Evolutionary conservation across 2,797 vertebrate genomes (phyloP).

Genomic region (Amphiprion clarkii): DNA sequence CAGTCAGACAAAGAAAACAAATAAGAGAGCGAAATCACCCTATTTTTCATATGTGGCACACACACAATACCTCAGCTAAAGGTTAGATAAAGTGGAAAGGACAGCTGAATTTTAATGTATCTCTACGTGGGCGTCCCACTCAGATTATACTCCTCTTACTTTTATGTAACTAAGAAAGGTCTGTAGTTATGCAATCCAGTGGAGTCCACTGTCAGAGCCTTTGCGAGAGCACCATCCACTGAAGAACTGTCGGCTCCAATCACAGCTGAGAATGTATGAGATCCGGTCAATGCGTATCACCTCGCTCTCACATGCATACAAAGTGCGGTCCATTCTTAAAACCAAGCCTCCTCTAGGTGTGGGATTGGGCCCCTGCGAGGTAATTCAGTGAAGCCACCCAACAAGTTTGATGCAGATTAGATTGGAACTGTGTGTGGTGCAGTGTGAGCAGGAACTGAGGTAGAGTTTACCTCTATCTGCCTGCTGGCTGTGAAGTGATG

Average conservation of each 20-base stretch:
- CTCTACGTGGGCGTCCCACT: constrained; percentile 19
- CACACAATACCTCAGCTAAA: constrained; percentile 1
- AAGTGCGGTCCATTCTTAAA: constrained; percentile 19
- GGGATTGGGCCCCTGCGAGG: neutral
- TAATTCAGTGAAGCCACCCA: constrained; percentile 25
- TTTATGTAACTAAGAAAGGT: constrained; percentile 67
- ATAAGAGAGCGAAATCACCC: constrained; percentile 1
- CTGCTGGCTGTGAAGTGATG: constrained; percentile 38
- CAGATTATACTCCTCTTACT: constrained; percentile 41
- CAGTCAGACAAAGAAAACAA: constrained; percentile 30
- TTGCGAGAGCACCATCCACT: constrained; percentile 31
- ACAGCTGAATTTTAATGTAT: constrained; percentile 33
- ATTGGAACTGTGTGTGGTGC: constrained; percentile 39
- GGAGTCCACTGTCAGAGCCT: constrained; percentile 35
- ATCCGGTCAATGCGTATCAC: constrained; percentile 19
- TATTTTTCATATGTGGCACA: neutral
- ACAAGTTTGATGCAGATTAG: constrained; percentile 57
- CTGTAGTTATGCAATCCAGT: constrained; percentile 58
- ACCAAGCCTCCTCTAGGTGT: constrained; percentile 17
- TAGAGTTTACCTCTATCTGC: constrained; percentile 35
- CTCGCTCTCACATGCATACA: neutral
- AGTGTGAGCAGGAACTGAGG: constrained; percentile 10
- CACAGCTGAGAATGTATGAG: constrained; percentile 31
- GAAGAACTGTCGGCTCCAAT: constrained; percentile 52
- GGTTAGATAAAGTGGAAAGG: neutral